Conservation (phyloP, 2,888 invertebrate genomes). For the Pachycephus smyrnensis region DNA sequence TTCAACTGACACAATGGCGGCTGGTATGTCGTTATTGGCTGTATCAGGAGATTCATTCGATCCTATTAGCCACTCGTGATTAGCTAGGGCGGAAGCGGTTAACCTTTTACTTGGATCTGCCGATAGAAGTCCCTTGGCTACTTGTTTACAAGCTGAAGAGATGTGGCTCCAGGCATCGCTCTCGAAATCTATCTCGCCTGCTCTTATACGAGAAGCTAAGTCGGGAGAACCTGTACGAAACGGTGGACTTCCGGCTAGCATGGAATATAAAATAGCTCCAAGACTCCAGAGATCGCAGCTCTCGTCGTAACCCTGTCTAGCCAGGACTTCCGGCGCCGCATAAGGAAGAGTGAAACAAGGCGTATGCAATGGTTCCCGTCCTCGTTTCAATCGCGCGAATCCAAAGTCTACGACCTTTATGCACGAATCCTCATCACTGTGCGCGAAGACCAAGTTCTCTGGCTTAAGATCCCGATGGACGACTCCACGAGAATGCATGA, state of each 20-base stretch:
- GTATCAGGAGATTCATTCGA: slow-evolving; percentile 17
- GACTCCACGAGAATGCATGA: slow-evolving; percentile 86
- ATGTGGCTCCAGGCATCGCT: slow-evolving; percentile 80
- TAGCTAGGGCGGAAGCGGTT: slow-evolving; percentile 75
- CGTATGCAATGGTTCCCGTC: slow-evolving; percentile 76
- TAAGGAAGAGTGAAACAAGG: slow-evolving; percentile 96
- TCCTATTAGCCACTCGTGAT: slow-evolving; percentile 76
- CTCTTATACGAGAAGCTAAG: slow-evolving; percentile 84
- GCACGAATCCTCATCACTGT: slow-evolving; percentile 70
- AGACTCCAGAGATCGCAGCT: slow-evolving; percentile 97
- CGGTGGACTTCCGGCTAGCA: slow-evolving; percentile 89
- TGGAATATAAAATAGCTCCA: slow-evolving; percentile 91
- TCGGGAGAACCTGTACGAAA: slow-evolving; percentile 80
- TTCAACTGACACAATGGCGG: slow-evolving; percentile 77
- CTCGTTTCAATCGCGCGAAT: slow-evolving; percentile 84
- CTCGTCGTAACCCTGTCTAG: slow-evolving; percentile 84
- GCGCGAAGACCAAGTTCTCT: slow-evolving; percentile 81
- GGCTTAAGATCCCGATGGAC: slow-evolving; percentile 96
- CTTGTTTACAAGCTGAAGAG: slow-evolving; percentile 79
- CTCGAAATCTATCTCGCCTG: slow-evolving; percentile 83
- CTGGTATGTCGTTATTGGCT: slow-evolving; percentile 64
- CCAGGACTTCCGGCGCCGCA: slow-evolving; percentile 94
- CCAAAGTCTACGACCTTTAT: slow-evolving; percentile 97
- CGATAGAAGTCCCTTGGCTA: slow-evolving; percentile 81
- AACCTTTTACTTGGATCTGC: slow-evolving; percentile 82